Evolutionary conservation across 2,888 invertebrate species (phyloP), one percentile per base, ranked within the genome.

Genomic region (Ypsolopha scabrella): DNA sequence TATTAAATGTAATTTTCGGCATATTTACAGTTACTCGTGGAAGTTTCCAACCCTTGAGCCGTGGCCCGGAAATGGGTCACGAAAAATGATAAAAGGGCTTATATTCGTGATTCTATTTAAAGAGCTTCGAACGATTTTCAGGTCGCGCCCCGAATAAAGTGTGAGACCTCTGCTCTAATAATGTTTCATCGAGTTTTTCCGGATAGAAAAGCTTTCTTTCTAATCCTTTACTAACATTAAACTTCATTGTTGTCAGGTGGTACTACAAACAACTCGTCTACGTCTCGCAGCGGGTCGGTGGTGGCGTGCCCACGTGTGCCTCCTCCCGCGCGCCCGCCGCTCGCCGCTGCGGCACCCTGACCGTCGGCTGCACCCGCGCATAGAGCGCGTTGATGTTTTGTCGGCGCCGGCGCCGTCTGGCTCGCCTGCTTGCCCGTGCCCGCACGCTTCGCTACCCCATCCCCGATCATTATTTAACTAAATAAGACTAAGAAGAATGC

Each of bases 301-400:
- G 85, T 86, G 10, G 92, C 91, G 14, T 92, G 92, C 59, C 91
- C 92, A 64, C 91, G 92, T 80, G 91, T 89, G 74, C 82, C 88
- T 38, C 76, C 85, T 55, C 78, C 85, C 60, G 58, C 83, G 63
- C 74, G 80, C 55, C 75, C 83, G 10, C 70, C 80, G 57, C 75
- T 80, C 44, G 82, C 81, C 53, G 87, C 82, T 6, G 86, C 87
- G 38, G 87, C 85, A 49, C 87, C 87, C 71, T 87, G 87, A 87
- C 85, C 77, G 63, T 58, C 69, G 52, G 63, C 69, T 13, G 67
- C 75, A 61, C 80, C 81, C 48, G 68, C 75, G 68, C 77, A 78
- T 55, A 79, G 79, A 55, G 72, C 79, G 69, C 82, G 83, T 75
- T 83, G 80, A 83, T 75, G 75, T 64, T 67, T 74, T 57, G 69